Evolutionary conservation across 2,797 vertebrate species (phyloP).

Genomic region (Rhadinocentrus ornatus): DNA sequence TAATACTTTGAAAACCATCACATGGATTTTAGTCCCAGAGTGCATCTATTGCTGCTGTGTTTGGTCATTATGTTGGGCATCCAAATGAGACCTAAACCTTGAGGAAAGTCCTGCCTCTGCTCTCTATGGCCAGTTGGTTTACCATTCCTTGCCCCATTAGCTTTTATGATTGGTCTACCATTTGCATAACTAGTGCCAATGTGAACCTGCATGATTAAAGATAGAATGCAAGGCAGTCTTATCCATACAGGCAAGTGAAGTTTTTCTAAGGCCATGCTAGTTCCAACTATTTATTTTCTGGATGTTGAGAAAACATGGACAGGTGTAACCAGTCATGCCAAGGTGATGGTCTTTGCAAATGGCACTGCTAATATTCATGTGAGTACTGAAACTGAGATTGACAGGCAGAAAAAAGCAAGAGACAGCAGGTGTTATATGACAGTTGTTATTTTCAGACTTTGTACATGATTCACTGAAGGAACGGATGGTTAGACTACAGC

Average conservation of each 20-base stretch:
- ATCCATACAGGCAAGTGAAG: constrained; percentile 35
- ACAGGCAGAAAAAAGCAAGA: constrained; percentile 29
- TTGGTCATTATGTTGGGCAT: constrained; percentile 53
- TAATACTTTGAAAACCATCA: constrained; percentile 62
- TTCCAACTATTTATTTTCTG: constrained; percentile 34
- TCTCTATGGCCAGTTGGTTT: constrained; percentile 64
- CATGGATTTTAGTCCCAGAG: constrained; percentile 54
- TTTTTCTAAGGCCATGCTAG: constrained; percentile 41
- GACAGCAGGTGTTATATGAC: constrained; percentile 71
- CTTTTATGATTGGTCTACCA: constrained; percentile 68
- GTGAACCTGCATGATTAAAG: constrained; percentile 62
- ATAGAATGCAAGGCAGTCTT: constrained; percentile 35
- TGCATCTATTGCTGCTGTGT: constrained; percentile 44
- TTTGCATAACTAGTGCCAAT: constrained; percentile 68
- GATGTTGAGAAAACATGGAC: constrained; percentile 49
- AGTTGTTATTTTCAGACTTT: constrained; percentile 47
- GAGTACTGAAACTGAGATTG: constrained; percentile 34
- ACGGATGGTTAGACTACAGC: constrained; percentile 56
- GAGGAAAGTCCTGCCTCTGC: constrained; percentile 42
- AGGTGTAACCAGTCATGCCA: constrained; percentile 19
- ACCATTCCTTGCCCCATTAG: constrained; percentile 67
- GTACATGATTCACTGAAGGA: constrained; percentile 46
- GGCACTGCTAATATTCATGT: constrained; percentile 20
- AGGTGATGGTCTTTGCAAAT: constrained; percentile 21
- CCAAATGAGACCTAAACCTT: constrained; percentile 61